Base-by-base conservation (phyloP, 2,888 invertebrate species). In the Stenotaenia linearis region DNA sequence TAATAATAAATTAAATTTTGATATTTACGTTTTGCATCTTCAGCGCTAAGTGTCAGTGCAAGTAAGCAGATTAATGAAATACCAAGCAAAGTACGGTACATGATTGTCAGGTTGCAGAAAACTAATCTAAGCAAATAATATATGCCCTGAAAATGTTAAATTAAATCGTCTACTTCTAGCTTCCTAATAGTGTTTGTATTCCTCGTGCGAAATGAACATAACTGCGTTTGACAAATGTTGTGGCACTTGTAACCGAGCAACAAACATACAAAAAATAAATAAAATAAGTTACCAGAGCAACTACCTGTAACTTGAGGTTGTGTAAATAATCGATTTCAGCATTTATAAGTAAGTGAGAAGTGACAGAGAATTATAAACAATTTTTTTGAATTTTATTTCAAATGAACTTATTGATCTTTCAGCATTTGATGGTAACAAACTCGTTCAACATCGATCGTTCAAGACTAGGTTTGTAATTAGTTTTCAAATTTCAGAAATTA, bases 401-500 rank as follows among this genome's bases (percentile, higher is more conserved):
- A 1, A n/a, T 56, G 18, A 56, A 18, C 15, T 56, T 21, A 56
- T n/a, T n/a, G n/a, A n/a, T n/a, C n/a, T n/a, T n/a, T n/a, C n/a
- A n/a, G n/a, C n/a, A n/a, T n/a, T n/a, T n/a, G n/a, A n/a, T n/a
- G n/a, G n/a, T n/a, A n/a, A n/a, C n/a, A n/a, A n/a, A n/a, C n/a
- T n/a, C n/a, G n/a, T n/a, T n/a, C 18, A 23, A 56, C 7, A 56
- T 21, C 9, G 56, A 37, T 37, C 15, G 9, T 37, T 45, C 56
- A 2, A 56, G 7, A 56, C n/a, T n/a, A 9, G 18, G 18, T 21
- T 15, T 15, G 15, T 1, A 56, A 56, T 18, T 56, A 2, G 56
- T 56, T 56, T 37, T 9, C 1, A 15, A 1, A 15, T 37, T 37
- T 37, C 12, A 3, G 12, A 37, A 9, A 76, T 83, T 89, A 96